Evolutionary conservation across 2,888 invertebrate species (phyloP).

Genomic region (Harpagoxenus sublaevis): DNA sequence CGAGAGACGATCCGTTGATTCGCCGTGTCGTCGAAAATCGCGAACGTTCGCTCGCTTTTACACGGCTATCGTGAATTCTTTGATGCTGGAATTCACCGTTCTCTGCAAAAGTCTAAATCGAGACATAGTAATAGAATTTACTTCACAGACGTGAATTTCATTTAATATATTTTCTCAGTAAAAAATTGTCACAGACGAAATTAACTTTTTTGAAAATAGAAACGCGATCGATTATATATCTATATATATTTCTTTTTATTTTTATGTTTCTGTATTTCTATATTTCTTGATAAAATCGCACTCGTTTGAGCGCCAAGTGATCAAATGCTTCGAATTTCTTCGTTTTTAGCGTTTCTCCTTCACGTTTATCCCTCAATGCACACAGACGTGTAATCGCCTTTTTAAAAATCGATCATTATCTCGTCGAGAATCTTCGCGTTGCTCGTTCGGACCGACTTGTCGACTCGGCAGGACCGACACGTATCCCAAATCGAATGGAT

Average conservation of each 20-base stretch:
- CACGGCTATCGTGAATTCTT: neutral
- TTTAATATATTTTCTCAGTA: neutral
- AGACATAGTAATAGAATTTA: slow-evolving; percentile 19
- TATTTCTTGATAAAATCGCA: slow-evolving; percentile 1
- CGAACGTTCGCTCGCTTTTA: neutral
- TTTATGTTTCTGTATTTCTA: neutral
- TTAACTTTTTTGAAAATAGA: neutral
- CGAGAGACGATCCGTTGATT: slow-evolving; percentile 4
- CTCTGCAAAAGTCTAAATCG: neutral
- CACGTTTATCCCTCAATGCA: neutral
- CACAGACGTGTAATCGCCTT: neutral
- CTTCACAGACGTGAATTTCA: neutral
- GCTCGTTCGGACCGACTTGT: slow-evolving; percentile 31
- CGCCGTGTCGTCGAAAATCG: slow-evolving; percentile 19
- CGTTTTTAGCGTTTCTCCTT: neutral
- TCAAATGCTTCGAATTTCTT: neutral
- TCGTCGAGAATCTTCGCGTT: neutral
- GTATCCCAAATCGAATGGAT: slow-evolving; percentile 54
- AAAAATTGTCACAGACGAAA: neutral
- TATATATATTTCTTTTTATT: neutral
- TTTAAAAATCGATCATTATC: slow-evolving; percentile 50
- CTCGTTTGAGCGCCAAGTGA: neutral
- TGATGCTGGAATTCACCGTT: neutral
- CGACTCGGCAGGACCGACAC: slow-evolving; percentile 39
- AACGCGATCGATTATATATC: neutral